Evolutionary conservation across 2,113 vertebrate genomes (phyloP).

Genomic region (Felis chaus): DNA sequence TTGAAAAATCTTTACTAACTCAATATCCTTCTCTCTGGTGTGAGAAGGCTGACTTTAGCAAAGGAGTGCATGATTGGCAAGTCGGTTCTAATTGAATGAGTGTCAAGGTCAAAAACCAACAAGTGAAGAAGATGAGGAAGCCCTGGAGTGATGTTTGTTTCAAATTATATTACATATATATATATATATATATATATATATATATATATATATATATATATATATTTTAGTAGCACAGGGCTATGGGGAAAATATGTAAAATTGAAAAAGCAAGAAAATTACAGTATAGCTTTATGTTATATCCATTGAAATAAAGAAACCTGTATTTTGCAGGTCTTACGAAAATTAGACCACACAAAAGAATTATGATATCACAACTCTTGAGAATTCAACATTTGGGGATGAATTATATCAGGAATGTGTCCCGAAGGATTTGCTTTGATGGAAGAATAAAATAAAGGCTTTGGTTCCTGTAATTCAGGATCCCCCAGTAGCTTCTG

Average conservation of each 20-base stretch:
- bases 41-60: constrained; percentile 82
- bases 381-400: background rate
- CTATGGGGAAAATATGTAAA: constrained; percentile 73
- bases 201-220: no score
- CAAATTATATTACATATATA: constrained; percentile 83
- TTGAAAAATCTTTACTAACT: constrained; percentile 84
- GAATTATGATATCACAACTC: background rate
- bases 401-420: background rate
- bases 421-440: background rate
- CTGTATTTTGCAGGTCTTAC: constrained; percentile 15
- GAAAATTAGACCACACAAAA: constrained; percentile 23
- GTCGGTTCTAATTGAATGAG: constrained; percentile 91
- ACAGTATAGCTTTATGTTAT: background rate
- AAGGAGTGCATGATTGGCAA: constrained; percentile 84
- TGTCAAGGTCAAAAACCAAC: constrained; percentile 87
- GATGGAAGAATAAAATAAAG: background rate
- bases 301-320: constrained; percentile 37
- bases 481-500: background rate
- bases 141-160: constrained; percentile 83
- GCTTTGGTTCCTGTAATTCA: background rate
- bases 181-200: background rate
- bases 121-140: constrained; percentile 87
- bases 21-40: constrained; percentile 79
- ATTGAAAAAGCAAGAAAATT: constrained; percentile 71
- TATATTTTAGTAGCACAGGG: constrained; percentile 66